Evolutionary conservation across 2,113 vertebrate genomes (phyloP), one percentile per base, ranked within the genome.

Genomic region (Brevimyrus niger): DNA sequence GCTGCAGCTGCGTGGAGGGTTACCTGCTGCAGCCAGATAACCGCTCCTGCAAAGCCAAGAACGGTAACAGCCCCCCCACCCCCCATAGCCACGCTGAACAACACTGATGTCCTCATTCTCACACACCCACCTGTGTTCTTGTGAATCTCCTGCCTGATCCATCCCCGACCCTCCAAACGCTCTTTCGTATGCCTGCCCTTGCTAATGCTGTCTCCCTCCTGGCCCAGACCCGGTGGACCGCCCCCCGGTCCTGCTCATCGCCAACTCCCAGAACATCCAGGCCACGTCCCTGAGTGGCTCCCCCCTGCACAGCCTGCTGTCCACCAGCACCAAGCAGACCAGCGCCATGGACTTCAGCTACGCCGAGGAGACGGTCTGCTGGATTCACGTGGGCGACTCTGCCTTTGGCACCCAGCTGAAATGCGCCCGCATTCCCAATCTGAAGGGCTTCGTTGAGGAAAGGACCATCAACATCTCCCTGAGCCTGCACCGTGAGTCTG

Each of bases 261-360:
- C 98, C 92, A 99, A 98, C 94, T 98, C 98, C 9, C 97, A 99
- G 92, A 98, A 97, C 94, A 98, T 99, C 93, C 95, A 98, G 92
- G 98, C 97, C 92, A 99, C 97, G 0, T 96, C 96, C 88, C 95
- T 99, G 92, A 97, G 95, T 0, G 97, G 98, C 3, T 95, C 95
- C 38, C 93, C 96, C 0, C 95, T 98, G 90, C 95, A 96, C 89
- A 96, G 95, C 91, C 96, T 98, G 91, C 96, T 96, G 10, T 96
- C 97, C 90, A 97, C 97, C 46, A 93, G 95, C 3, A 98, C 98
- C 35, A 97, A 98, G 93, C 98, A 98, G 95, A 98, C 97, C 65
- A 98, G 97, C 0, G 98, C 98, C 87, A 99, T 99, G 98, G 98
- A 99, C 95, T 99, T 99, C 93, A 96, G 96, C 94, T 99, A 99